Base-by-base conservation (phyloP, 2,113 vertebrate genomes). In the Limnothrissa miodon region DNA sequence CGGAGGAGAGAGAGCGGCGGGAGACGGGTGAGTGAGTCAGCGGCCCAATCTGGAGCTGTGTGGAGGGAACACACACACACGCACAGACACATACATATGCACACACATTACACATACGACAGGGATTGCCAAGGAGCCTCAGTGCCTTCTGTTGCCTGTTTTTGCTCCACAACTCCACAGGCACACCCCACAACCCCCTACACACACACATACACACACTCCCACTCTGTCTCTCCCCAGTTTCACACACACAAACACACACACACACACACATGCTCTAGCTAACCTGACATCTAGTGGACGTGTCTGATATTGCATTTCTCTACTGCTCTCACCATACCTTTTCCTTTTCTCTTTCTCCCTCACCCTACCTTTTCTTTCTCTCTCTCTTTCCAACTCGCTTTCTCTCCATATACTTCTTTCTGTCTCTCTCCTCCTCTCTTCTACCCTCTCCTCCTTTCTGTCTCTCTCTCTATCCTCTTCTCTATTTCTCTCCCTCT, bases 11-110 rank as follows among this genome's bases (percentile, higher is more conserved):
- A 25, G 93, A 93, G 70, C 56, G 90, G 48, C 92, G 92, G 70
- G 93, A 94, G 46, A 82, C 90, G 11, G 83, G 94, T 94, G 45
- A 90, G 94, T 94, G 45, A 90, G 90, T 90, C 53, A 0, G 23
- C 21, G 44, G 10, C 11, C 9, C 59, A 33, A 66, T 66, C 59
- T 66, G 59, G 59, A 66, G 59, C 1, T 25, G n/a, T 56, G 11
- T 2, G 7, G 4, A 21, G 19, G 53, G 23, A 56, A 2, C 53
- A n/a, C n/a, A n/a, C n/a, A n/a, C n/a, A n/a, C n/a, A n/a, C n/a
- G n/a, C n/a, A n/a, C n/a, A n/a, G n/a, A n/a, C n/a, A n/a, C n/a
- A n/a, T n/a, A n/a, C n/a, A n/a, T n/a, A n/a, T n/a, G n/a, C n/a
- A n/a, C n/a, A n/a, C n/a, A n/a, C n/a, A n/a, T n/a, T n/a, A n/a